Conservation (phyloP, 2,888 invertebrate species). For the Syrista parreyssii region DNA sequence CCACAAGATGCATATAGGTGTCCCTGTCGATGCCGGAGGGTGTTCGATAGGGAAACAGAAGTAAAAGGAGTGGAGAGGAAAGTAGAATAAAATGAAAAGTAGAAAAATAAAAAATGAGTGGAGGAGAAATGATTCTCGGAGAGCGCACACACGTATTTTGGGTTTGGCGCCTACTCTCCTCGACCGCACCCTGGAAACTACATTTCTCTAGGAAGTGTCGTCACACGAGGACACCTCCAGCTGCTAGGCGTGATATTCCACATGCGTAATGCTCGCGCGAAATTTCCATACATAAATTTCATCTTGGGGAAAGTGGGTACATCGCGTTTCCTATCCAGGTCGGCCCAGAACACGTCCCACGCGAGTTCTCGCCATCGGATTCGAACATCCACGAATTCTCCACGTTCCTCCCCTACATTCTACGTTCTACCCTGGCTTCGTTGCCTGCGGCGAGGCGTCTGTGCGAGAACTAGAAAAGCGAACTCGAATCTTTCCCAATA, state of each 20-base stretch:
- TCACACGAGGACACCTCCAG: conserved; percentile 49
- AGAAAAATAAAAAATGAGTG: not conserved
- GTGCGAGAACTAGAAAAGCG: no score
- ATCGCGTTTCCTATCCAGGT: conserved; percentile 29
- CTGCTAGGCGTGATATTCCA: conserved; percentile 57
- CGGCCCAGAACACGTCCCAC: conserved; percentile 31
- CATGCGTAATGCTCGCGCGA: conserved; percentile 58
- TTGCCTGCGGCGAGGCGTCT: no score
- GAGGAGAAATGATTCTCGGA: conserved; percentile 32
- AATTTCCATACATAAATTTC: conserved; percentile 62
- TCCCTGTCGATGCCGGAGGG: conserved; percentile 36
- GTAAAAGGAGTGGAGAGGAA: no score
- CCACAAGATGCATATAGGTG: not conserved
- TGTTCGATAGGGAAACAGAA: conserved; percentile 1
- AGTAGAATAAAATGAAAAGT: no score
- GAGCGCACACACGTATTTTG: conserved; percentile 45
- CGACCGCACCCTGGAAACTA: conserved; percentile 40
- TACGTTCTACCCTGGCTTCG: no score
- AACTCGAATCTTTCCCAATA: no score
- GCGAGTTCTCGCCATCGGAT: conserved; percentile 11
- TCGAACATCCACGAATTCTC: conserved; percentile 3
- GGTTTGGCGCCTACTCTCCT: conserved; percentile 43
- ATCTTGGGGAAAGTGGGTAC: conserved; percentile 43
- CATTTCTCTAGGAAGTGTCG: conserved; percentile 54
- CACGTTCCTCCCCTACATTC: not conserved